Evolutionary conservation across 2,113 vertebrate species (phyloP).

Genomic region (Paracanthobrama guichenoti): DNA sequence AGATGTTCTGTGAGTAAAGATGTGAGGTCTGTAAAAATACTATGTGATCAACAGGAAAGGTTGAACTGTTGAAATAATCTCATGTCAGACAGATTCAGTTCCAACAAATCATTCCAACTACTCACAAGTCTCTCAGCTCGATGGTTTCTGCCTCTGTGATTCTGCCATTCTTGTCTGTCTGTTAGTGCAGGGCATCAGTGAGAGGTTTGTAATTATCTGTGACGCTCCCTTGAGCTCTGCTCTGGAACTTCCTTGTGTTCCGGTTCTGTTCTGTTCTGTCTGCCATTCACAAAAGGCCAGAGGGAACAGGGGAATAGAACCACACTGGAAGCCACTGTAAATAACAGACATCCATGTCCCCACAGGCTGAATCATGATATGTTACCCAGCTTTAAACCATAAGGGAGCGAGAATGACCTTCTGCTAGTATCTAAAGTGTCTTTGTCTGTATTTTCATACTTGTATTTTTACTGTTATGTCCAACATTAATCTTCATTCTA

Average conservation of each 20-base stretch:
- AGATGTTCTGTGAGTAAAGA: neutral
- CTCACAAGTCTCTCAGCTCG: neutral
- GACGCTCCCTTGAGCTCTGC: slow-evolving; percentile 16
- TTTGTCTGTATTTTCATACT: neutral
- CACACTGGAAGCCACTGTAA: slow-evolving; percentile 19
- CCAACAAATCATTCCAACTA: neutral
- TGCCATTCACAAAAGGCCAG: slow-evolving; percentile 30
- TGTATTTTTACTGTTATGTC: neutral
- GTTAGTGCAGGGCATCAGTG: slow-evolving; percentile 3
- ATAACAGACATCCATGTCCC: slow-evolving; percentile 15
- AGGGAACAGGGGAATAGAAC: slow-evolving; percentile 14
- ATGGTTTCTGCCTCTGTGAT: neutral
- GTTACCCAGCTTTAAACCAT: neutral
- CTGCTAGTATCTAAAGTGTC: slow-evolving; percentile 3
- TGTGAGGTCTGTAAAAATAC: neutral
- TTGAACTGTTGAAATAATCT: slow-evolving; percentile 4
- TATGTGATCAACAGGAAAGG: neutral
- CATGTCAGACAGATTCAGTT: neutral
- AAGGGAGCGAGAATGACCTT: slow-evolving; percentile 9
- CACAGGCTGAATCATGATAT: neutral
- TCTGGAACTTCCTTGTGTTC: slow-evolving; percentile 13
- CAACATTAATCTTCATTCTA: neutral
- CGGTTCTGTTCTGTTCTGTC: slow-evolving; percentile 15
- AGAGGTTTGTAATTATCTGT: slow-evolving; percentile 37
- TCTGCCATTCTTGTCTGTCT: neutral